phyloP scores from a whole-genome alignment of 2,797 vertebrate species.

The Phoxinus dragarum region DNA sequence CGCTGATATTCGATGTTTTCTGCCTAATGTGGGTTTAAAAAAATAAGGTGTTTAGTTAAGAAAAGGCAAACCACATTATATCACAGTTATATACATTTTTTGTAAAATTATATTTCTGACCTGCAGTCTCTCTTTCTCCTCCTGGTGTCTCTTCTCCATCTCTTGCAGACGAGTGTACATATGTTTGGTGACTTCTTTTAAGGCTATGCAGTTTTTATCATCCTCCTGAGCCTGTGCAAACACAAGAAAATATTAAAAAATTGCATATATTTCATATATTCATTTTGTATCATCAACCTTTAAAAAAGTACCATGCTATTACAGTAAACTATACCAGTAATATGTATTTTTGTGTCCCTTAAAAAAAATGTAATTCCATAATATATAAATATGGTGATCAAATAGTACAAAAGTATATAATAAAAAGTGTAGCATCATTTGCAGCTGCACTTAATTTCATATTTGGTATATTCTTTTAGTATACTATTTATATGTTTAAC shows the following conservation, averaged over 20 bases:
- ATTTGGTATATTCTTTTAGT: background rate
- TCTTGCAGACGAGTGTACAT: slow-evolving; percentile 83
- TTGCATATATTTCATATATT: background rate
- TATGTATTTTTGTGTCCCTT: background rate
- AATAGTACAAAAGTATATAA: background rate
- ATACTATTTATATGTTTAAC: background rate
- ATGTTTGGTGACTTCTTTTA: slow-evolving; percentile 76
- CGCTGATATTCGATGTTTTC: slow-evolving; percentile 69
- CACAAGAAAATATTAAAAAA: slow-evolving; percentile 43
- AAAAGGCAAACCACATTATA: background rate
- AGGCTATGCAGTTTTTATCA: slow-evolving; percentile 72
- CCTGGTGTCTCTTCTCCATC: slow-evolving; percentile 80
- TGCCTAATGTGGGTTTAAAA: slow-evolving; percentile 61
- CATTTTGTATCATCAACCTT: background rate
- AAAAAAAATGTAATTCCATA: background rate
- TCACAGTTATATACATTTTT: background rate
- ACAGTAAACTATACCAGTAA: background rate
- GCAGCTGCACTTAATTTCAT: background rate
- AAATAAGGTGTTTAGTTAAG: background rate
- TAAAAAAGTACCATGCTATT: too few relatives aligned
- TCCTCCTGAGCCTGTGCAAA: slow-evolving; percentile 65
- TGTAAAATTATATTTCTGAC: slow-evolving; percentile 68
- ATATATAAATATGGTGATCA: background rate
- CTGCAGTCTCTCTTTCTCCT: slow-evolving; percentile 81
- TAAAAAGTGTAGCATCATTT: background rate